phyloP scores from a whole-genome alignment of 2,888 invertebrate genomes.

The Drosophila gaucha region DNA sequence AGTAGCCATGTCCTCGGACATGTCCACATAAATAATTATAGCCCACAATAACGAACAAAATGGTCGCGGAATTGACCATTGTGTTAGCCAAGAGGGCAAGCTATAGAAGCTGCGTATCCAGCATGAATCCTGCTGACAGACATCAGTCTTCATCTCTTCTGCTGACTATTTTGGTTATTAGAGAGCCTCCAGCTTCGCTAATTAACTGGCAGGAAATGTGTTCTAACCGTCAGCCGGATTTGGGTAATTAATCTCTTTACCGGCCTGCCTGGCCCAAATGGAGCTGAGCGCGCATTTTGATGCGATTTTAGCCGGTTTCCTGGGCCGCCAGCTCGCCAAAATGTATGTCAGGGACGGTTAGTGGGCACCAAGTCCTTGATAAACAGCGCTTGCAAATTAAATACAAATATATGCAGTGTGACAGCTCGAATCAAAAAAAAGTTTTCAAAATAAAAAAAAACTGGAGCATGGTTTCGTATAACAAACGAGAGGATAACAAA shows the following conservation, averaged over 20 bases:
- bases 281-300: slow-evolving; percentile 47
- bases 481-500: slow-evolving; percentile 46
- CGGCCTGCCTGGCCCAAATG: slow-evolving; percentile 34
- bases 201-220: slow-evolving; percentile 76
- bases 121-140: slow-evolving; percentile 39
- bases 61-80: slow-evolving; percentile 60
- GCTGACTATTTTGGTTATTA: neutral
- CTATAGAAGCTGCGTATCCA: slow-evolving; percentile 7
- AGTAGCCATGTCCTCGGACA: slow-evolving; percentile 32
- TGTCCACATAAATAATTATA: slow-evolving; percentile 47
- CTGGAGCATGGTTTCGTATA: slow-evolving; percentile 36
- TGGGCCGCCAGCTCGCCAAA: slow-evolving; percentile 19
- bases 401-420: slow-evolving; percentile 42
- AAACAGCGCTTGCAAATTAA: slow-evolving; percentile 47
- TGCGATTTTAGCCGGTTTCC: slow-evolving; percentile 55
- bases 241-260: slow-evolving; percentile 77
- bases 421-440: slow-evolving; percentile 41
- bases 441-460: slow-evolving; percentile 15
- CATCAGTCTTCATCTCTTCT: slow-evolving; percentile 22
- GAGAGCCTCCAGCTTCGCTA: slow-evolving; percentile 35
- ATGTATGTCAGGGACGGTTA: slow-evolving; percentile 66
- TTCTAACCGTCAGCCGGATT: slow-evolving; percentile 72
- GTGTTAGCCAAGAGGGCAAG: slow-evolving; percentile 35
- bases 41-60: slow-evolving; percentile 17
- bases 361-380: slow-evolving; percentile 46